Base-by-base conservation (phyloP, 2,888 invertebrate species). In the Thyatira batis region DNA sequence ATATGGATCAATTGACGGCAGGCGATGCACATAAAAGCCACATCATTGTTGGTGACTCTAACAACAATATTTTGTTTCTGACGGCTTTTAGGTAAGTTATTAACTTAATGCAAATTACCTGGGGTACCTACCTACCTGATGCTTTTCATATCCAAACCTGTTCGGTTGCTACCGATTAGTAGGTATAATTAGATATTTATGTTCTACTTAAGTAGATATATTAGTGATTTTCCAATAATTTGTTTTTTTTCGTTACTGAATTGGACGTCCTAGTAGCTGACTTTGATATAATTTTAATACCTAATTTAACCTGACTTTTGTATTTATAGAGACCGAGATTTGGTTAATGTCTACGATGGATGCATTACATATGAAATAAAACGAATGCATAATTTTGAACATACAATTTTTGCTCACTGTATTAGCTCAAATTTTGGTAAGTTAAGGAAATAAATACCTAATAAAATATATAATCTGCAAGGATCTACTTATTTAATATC, bases 1-100 rank as follows among this genome's bases (percentile, higher is more conserved):
- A 92, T 43, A 75, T 85, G 20, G 84, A 82, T 0, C 61, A 81
- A 9, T 62, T 89, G 21, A 94, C 94, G 0, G 89, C 93, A 0
- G 92, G 93, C 20, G 69, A 74, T 0, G 76, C 81, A 48, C 94
- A 94, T 61, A 91, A 89, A 52, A 89, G 93, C 77, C 89, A 92
- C 54, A 73, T 96, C 17, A 69, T 96, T 53, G 92, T 95, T 28
- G 96, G 96, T 0, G 95, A 95, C 79, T 93, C 92, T 0, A 83
- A 93, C 52, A 95, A 95, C 74, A 89, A 93, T 69, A 71, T 95
- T 8, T 73, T 95, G 43, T 74, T 93, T 46, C 89, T 93, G 53
- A 86, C 90, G 54, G 85, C 89, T 66, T 92, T 94, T 72, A 88
- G 86, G 94, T 95, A 86, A 85, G 90, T 46, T 56, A 23, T 45